A percentile compares a stretch with the other conserved stretches of the same genome.
Conservation (phyloP, 2,113 vertebrate genomes). For the Xiphophorus couchianus region DNA sequence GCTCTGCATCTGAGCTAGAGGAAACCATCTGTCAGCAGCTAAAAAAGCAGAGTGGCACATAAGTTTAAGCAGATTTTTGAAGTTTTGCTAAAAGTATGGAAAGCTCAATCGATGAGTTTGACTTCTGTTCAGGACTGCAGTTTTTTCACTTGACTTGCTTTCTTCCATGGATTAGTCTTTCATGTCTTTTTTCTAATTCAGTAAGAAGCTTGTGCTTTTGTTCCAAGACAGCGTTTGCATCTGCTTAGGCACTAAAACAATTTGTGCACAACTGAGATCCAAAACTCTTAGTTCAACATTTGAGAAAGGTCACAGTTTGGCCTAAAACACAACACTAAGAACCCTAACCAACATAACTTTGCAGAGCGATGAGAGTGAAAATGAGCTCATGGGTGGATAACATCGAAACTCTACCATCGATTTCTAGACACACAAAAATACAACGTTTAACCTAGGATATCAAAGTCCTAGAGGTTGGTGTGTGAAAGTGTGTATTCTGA, state of each 20-base stretch:
- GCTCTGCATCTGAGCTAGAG: constrained; percentile 57
- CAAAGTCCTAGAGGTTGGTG: constrained; percentile 17
- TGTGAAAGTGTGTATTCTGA: constrained; percentile 17
- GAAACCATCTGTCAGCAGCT: constrained; percentile 61
- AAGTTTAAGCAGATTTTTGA: constrained; percentile 46
- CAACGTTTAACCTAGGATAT: neutral
- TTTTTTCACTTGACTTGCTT: neutral
- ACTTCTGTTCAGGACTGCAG: neutral
- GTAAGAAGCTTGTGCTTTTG: neutral
- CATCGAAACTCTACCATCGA: too few species aligned
- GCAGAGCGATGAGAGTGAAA: neutral
- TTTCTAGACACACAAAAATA: neutral
- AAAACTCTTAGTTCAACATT: neutral
- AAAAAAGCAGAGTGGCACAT: constrained; percentile 43
- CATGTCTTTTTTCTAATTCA: neutral
- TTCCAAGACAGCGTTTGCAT: neutral
- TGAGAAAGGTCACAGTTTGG: neutral
- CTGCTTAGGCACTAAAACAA: neutral
- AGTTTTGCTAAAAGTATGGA: constrained; percentile 27
- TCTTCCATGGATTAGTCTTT: neutral
- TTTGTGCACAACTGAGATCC: neutral
- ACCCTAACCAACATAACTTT: neutral
- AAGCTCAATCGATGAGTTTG: constrained; percentile 4
- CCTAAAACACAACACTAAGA: neutral
- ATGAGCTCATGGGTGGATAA: neutral